phyloP scores from a whole-genome alignment of 2,113 vertebrate genomes.

The Tenrec ecaudatus region DNA sequence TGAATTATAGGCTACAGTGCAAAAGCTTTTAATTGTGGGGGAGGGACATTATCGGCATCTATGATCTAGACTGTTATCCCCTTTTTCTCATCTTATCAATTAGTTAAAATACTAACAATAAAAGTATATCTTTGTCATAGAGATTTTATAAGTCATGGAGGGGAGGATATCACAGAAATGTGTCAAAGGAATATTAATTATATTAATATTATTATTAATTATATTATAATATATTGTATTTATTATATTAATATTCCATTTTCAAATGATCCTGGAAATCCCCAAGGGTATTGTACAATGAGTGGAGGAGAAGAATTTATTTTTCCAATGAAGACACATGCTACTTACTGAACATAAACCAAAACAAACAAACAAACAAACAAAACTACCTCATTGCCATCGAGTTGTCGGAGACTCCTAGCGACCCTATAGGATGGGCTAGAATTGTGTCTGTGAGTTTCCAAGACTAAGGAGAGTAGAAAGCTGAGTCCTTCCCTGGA shows the following conservation, averaged over 20 bases:
- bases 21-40: no score
- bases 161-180: not conserved
- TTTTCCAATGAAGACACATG: not conserved
- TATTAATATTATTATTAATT: no score
- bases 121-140: conserved; percentile 17
- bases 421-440: no score
- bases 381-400: no score
- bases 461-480: no score
- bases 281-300: not conserved
- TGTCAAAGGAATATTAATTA: conserved; percentile 22
- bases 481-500: no score
- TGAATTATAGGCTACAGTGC: no score
- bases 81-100: conserved; percentile 48
- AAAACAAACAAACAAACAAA: no score
- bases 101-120: conserved; percentile 30
- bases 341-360: not conserved
- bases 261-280: not conserved
- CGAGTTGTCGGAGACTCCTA: no score
- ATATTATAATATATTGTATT: no score
- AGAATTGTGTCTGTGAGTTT: no score
- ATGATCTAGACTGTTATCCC: not conserved
- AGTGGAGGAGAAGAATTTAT: conserved; percentile 38
- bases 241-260: not conserved
- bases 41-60: no score
- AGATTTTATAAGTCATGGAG: conserved; percentile 22